These are phyloP conservation scores for Clarias pachynema DNA, from an alignment of 2,797 vertebrate genomes.

Conservation along the genomic window DNA sequence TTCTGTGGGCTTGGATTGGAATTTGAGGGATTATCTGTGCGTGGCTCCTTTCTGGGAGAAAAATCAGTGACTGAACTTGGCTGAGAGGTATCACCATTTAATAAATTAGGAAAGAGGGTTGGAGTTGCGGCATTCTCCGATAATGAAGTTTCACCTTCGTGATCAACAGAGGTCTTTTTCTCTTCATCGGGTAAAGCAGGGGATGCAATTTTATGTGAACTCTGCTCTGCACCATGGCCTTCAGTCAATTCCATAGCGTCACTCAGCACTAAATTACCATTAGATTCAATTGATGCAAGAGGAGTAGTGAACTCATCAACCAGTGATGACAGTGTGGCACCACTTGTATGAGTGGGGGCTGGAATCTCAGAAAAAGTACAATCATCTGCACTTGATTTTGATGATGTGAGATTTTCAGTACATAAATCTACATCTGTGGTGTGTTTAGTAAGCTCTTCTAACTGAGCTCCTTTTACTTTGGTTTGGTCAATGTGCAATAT, in stretches of 20 bases:
- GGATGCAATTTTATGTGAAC: neutral
- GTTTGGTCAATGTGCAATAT: constrained; percentile 1
- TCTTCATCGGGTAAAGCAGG: constrained; percentile 16
- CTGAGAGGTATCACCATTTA: constrained; percentile 6
- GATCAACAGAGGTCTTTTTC: constrained; percentile 1
- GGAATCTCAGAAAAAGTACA: neutral
- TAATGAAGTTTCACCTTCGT: constrained; percentile 13
- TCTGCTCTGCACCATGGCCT: constrained; percentile 3
- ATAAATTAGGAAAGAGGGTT: neutral
- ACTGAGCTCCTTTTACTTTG: constrained; percentile 17
- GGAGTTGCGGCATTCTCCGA: constrained; percentile 4
- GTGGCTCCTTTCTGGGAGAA: constrained; percentile 8
- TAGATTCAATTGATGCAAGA: neutral
- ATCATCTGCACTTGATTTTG: constrained; percentile 16
- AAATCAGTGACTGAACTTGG: neutral
- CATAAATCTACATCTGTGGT: constrained; percentile 34
- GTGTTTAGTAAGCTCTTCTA: constrained; percentile 33
- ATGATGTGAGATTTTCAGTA: constrained; percentile 28
- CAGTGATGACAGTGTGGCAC: neutral
- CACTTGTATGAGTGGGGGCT: neutral
- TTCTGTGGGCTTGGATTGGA: constrained; percentile 31
- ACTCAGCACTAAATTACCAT: constrained; percentile 5
- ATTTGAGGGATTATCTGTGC: neutral
- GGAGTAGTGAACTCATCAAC: constrained; percentile 15
- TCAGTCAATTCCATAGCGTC: constrained; percentile 5